Evolutionary conservation across 2,797 vertebrate genomes (phyloP).

Genomic region (Semotilus atromaculatus): DNA sequence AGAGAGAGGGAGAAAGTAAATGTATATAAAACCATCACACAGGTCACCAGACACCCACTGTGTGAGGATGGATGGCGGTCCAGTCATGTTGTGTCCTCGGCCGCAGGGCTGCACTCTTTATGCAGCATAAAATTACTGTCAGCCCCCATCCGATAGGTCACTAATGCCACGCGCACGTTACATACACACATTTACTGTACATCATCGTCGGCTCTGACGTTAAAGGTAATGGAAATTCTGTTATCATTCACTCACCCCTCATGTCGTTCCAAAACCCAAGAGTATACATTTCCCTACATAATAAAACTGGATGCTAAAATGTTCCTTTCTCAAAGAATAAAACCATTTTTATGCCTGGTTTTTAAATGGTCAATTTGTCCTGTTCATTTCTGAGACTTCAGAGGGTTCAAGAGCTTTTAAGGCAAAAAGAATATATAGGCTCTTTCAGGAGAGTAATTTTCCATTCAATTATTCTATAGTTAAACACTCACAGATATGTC

Average conservation of each 20-base stretch:
- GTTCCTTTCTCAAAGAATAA: background rate
- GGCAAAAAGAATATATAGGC: slow-evolving; percentile 25
- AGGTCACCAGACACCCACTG: slow-evolving; percentile 32
- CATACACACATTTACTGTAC: slow-evolving; percentile 15
- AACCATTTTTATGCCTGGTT: background rate
- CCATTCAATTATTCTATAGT: slow-evolving; percentile 8
- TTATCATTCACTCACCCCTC: background rate
- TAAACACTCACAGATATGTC: slow-evolving; percentile 27
- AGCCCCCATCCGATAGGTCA: slow-evolving; percentile 34
- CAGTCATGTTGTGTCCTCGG: slow-evolving; percentile 61
- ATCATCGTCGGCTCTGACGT: background rate
- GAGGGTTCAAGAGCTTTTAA: background rate
- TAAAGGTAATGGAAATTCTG: background rate
- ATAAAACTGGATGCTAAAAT: background rate
- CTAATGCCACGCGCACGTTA: slow-evolving; percentile 11
- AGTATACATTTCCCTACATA: background rate
- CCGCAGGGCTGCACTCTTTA: slow-evolving; percentile 25
- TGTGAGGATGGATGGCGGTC: slow-evolving; percentile 77
- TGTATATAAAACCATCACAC: slow-evolving; percentile 37
- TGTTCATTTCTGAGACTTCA: background rate
- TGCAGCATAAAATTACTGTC: slow-evolving; percentile 15
- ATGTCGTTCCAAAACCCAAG: background rate
- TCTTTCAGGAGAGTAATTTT: slow-evolving; percentile 10
- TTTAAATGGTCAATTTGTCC: slow-evolving; percentile 11
- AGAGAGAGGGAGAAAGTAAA: slow-evolving; percentile 18